Percentiles rank a stretch among this genome's conserved stretches.
These are phyloP conservation scores for Bryconaethiops microstoma DNA, from an alignment of 2,797 vertebrate species.

Conservation along the genomic window DNA sequence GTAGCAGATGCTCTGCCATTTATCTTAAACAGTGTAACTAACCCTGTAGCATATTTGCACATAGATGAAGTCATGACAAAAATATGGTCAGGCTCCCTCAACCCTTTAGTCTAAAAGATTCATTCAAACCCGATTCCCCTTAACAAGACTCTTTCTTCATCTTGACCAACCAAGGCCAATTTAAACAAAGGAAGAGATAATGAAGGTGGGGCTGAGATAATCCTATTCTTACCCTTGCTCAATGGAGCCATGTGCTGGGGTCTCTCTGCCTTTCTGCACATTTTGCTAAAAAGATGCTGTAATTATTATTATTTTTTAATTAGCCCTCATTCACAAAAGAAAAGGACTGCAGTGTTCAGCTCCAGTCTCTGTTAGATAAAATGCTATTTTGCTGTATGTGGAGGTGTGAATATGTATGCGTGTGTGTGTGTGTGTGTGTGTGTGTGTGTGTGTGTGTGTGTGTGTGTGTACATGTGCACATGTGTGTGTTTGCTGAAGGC, in stretches of 20 bases:
- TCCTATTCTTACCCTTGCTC: conserved; percentile 8
- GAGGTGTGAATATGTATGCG: not conserved
- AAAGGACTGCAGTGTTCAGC: not conserved
- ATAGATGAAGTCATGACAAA: not conserved
- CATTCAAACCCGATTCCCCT: not conserved
- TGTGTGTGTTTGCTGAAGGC: not conserved
- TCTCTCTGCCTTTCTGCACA: not conserved
- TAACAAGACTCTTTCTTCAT: conserved; percentile 19
- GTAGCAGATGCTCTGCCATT: not conserved
- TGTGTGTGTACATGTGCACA: not conserved
- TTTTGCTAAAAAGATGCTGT: not conserved
- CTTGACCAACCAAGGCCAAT: conserved; percentile 16
- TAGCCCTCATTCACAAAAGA: not conserved
- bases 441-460: not conserved
- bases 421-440: not conserved
- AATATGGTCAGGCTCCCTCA: not conserved
- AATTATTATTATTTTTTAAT: conserved; percentile 1
- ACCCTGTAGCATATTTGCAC: not conserved
- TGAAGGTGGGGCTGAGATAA: conserved; percentile 28
- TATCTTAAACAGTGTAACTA: not conserved
- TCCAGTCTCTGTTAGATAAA: not conserved
- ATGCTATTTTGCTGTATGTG: not conserved
- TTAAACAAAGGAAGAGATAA: conserved; percentile 14
- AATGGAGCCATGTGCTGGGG: conserved; percentile 13
- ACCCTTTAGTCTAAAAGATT: not conserved